A percentile compares a stretch with the other conserved stretches of the same genome.
These are phyloP conservation scores for Platycheirus albimanus DNA, from an alignment of 2,888 invertebrate genomes.

Conservation along the genomic window DNA sequence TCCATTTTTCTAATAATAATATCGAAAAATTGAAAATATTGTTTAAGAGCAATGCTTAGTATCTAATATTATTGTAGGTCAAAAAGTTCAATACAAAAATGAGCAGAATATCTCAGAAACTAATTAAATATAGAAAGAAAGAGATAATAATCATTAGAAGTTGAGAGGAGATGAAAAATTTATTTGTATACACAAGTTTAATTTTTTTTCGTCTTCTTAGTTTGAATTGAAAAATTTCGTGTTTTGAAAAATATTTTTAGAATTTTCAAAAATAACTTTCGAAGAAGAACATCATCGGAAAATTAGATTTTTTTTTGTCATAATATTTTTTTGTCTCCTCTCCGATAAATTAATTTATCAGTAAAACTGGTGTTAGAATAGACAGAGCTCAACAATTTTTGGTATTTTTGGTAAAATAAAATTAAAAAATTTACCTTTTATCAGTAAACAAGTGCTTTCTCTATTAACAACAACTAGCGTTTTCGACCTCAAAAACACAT, in stretches of 20 bases:
- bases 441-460: slow-evolving; percentile 54
- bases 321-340: slow-evolving; percentile 4
- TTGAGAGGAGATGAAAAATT: slow-evolving; percentile 27
- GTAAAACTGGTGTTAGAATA: neutral
- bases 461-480: neutral
- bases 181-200: slow-evolving; percentile 50
- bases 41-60: slow-evolving; percentile 48
- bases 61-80: slow-evolving; percentile 66
- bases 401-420: neutral
- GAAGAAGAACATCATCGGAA: slow-evolving; percentile 58
- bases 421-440: slow-evolving; percentile 32
- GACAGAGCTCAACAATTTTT: too few relatives aligned
- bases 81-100: slow-evolving; percentile 73
- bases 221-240: slow-evolving; percentile 62
- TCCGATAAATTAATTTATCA: slow-evolving; percentile 4
- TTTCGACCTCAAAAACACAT: slow-evolving; percentile 42
- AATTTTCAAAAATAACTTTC: slow-evolving; percentile 70
- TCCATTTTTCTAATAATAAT: slow-evolving; percentile 65
- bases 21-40: slow-evolving; percentile 47
- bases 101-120: slow-evolving; percentile 23
- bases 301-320: slow-evolving; percentile 27
- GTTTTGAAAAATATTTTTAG: slow-evolving; percentile 72
- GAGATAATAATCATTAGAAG: slow-evolving; percentile 27
- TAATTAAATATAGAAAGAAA: slow-evolving; percentile 21
- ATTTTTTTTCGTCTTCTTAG: neutral